Base-by-base conservation (phyloP, 2,113 vertebrate species). In the Dunckerocampus dactyliophorus region DNA sequence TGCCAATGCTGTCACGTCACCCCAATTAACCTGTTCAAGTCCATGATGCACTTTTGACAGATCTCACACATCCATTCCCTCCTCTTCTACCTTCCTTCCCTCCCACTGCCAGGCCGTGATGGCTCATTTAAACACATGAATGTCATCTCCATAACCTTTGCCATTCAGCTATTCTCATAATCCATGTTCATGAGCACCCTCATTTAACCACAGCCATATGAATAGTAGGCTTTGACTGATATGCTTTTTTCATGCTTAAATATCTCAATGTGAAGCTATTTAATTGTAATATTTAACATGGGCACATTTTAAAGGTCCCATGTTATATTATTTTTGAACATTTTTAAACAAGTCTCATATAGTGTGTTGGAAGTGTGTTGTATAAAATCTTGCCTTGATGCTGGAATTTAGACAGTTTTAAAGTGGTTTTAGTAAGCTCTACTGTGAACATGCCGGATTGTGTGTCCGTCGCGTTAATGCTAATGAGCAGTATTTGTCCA, bases 21-120 rank as follows among this genome's bases (percentile, higher is more conserved):
- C 81, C 74, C 79, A 84, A 85, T 88, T 85, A 89, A 82, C 84
- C 76, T 72, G 28, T 69, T 73, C 72, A 50, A 65, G 82, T 73
- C 80, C 76, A 82, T 56, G 62, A 82, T 79, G 69, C 79, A 82
- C 74, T 67, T 84, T 62, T 83, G 72, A 74, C 63, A 84, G 80
- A 79, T 60, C 42, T 53, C 72, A 79, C 72, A 61, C 76, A 76
- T 74, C 71, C 63, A 48, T 59, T 53, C 48, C 56, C 51, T 51
- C 11, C 49, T 22, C 28, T n/a, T 8, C 51, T 31, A 31, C 51
- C 51, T 31, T 34, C 14, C 6, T 52, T 52, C 50, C 16, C 28
- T 47, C 46, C 24, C 59, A 6, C 48, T 13, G 51, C 52, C 34
- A 52, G 45, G 51, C 56, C 62, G 65, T 43, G 42, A 68, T 17